phyloP scores from a whole-genome alignment of 2,888 invertebrate species.

The Acronicta alni region DNA sequence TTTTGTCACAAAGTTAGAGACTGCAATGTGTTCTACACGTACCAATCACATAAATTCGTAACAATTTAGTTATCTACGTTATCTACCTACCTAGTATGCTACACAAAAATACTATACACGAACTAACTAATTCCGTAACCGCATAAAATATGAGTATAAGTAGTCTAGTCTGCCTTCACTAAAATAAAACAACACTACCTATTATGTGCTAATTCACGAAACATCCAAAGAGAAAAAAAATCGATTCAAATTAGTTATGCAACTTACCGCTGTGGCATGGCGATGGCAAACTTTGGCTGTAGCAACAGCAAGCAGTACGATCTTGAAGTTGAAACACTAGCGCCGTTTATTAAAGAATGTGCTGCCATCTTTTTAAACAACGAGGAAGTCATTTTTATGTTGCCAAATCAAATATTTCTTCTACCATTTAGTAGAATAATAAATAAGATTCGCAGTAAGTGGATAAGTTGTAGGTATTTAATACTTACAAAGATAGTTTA shows the following conservation, averaged over 20 bases:
- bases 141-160: too few species aligned
- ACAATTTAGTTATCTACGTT: too few species aligned
- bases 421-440: slow-evolving; percentile 33
- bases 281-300: slow-evolving; percentile 43
- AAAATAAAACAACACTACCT: neutral
- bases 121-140: too few species aligned
- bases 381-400: slow-evolving; percentile 18
- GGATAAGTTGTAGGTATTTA: too few species aligned
- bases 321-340: slow-evolving; percentile 28
- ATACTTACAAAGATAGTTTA: too few species aligned
- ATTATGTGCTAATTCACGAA: slow-evolving; percentile 3
- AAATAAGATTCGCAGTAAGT: too few species aligned
- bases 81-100: too few species aligned
- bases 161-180: neutral
- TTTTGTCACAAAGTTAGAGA: too few species aligned
- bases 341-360: slow-evolving; percentile 25
- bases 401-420: slow-evolving; percentile 20
- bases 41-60: too few species aligned
- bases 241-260: slow-evolving; percentile 56
- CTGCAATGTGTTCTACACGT: too few species aligned
- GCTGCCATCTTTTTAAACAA: slow-evolving; percentile 46
- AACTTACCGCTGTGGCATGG: slow-evolving; percentile 43
- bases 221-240: slow-evolving; percentile 28
- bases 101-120: too few species aligned
- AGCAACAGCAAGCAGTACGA: slow-evolving; percentile 36